phyloP scores from a whole-genome alignment of 2,797 vertebrate species.

The Hoplostethus mediterraneus region DNA sequence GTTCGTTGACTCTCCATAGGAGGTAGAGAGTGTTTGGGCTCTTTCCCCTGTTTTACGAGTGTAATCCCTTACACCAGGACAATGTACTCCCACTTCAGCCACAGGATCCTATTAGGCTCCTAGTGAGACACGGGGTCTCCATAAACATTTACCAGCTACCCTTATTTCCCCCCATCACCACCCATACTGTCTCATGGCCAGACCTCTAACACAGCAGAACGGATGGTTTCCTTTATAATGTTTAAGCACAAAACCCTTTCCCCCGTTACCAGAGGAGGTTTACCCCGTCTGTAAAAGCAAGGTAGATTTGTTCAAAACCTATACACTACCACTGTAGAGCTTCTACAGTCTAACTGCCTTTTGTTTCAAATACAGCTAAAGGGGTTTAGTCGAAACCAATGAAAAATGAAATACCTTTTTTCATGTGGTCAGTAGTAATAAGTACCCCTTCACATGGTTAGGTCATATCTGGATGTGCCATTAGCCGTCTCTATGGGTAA shows the following conservation, averaged over 20 bases:
- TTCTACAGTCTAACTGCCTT: too few species aligned
- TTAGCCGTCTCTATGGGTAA: too few species aligned
- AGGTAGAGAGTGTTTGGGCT: constrained; percentile 73
- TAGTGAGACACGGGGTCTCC: constrained; percentile 80
- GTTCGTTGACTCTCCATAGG: constrained; percentile 75
- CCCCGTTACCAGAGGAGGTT: constrained; percentile 46
- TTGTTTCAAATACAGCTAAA: too few species aligned
- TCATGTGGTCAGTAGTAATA: too few species aligned
- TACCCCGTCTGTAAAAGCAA: constrained; percentile 54
- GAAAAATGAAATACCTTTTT: too few species aligned
- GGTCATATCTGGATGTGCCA: too few species aligned
- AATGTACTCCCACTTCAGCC: constrained; percentile 78
- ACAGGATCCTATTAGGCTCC: constrained; percentile 82
- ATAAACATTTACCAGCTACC: constrained; percentile 70
- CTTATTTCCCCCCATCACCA: background rate
- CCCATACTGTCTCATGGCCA: constrained; percentile 44
- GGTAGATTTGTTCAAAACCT: constrained; percentile 46
- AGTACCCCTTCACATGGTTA: too few species aligned
- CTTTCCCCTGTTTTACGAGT: constrained; percentile 81
- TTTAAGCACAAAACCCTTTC: constrained; percentile 49
- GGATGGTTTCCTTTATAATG: constrained; percentile 51
- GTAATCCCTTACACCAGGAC: constrained; percentile 83
- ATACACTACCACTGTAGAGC: constrained; percentile 16
- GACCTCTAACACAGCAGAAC: constrained; percentile 46
- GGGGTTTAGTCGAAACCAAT: too few species aligned